These are phyloP conservation scores for Trachelus stipa DNA, from an alignment of 2,888 invertebrate genomes.

Conservation along the genomic window DNA sequence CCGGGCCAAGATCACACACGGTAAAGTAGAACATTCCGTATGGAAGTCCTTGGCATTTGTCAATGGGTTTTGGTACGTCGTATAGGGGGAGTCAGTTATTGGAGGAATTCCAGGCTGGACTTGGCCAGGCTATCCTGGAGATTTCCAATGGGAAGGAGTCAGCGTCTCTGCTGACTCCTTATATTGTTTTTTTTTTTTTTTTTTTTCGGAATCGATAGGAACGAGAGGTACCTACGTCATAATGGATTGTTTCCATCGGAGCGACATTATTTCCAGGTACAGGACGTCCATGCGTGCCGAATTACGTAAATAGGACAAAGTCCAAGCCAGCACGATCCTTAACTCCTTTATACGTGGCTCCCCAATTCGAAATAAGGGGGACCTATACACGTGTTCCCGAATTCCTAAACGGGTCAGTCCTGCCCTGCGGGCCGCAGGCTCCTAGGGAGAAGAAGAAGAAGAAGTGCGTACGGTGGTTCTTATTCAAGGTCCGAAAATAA, in stretches of 20 bases:
- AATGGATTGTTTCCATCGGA: neutral
- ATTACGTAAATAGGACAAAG: neutral
- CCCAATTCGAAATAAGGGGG: constrained; percentile 29
- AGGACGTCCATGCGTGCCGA: neutral
- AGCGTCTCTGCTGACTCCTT: neutral
- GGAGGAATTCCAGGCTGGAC: neutral
- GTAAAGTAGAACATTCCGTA: neutral
- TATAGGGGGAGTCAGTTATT: neutral
- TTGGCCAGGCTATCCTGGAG: neutral
- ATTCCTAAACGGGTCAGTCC: constrained; percentile 26
- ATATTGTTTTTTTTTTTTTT: neutral
- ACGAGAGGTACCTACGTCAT: neutral
- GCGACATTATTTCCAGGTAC: neutral
- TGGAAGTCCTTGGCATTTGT: constrained; percentile 2
- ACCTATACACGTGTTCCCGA: constrained; percentile 44
- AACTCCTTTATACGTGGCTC: neutral
- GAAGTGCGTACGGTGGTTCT: no score
- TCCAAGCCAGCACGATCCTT: constrained; percentile 1
- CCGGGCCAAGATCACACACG: neutral
- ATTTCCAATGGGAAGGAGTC: no score
- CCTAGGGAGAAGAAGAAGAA: no score
- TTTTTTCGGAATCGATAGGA: neutral
- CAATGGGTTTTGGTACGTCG: neutral
- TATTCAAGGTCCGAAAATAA: constrained; percentile 44
- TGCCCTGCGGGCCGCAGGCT: constrained; percentile 30